Evolutionary conservation across 2,797 vertebrate species (phyloP).

Genomic region (Graptemys geographica): DNA sequence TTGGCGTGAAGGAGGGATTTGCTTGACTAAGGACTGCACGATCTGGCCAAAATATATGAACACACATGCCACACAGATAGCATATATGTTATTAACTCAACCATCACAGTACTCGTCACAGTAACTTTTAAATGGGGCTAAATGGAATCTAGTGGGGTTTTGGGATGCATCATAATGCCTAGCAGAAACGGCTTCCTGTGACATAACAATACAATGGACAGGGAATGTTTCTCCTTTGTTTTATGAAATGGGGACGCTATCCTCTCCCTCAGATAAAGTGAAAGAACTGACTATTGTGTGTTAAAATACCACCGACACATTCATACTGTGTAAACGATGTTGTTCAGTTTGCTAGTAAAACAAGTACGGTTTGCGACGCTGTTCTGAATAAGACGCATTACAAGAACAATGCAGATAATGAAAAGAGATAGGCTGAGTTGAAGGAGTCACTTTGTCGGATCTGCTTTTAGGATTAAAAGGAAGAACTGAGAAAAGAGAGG

Average conservation of each 20-base stretch:
- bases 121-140: conserved; percentile 46
- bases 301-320: conserved; percentile 65
- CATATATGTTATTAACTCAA: background rate
- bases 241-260: conserved; percentile 56
- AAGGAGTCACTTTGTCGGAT: background rate
- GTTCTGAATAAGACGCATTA: background rate
- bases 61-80: background rate
- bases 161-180: conserved; percentile 44
- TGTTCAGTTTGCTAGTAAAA: conserved; percentile 46
- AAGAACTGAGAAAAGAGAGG: background rate
- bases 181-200: conserved; percentile 59
- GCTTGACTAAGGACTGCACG: background rate
- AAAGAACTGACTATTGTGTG: conserved; percentile 70
- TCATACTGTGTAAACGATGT: conserved; percentile 36
- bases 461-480: background rate
- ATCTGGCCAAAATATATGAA: conserved; percentile 2
- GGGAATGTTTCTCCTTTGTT: conserved; percentile 66
- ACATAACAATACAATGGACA: conserved; percentile 61
- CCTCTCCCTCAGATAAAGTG: conserved; percentile 58
- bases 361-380: background rate
- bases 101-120: conserved; percentile 40
- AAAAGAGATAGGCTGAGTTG: background rate
- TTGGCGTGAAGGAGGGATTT: background rate
- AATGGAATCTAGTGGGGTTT: conserved; percentile 45
- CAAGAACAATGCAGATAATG: background rate